A percentile compares a stretch with the other conserved stretches of the same genome.
Conservation (phyloP, 2,888 invertebrate genomes). For the Adela reaumurella region DNA sequence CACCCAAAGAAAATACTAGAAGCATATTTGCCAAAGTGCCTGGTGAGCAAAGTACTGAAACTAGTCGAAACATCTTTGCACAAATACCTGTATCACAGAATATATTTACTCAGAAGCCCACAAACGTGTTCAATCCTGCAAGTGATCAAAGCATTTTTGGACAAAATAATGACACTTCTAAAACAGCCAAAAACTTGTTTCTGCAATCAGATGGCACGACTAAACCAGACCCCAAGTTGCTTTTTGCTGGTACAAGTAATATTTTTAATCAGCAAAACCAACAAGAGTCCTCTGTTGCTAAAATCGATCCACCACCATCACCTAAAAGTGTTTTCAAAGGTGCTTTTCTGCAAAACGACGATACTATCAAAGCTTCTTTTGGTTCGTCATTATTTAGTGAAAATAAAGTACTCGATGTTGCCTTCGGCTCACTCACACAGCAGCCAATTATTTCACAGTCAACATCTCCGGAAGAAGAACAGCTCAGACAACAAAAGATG, state of each 20-base stretch:
- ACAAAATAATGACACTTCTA: background rate
- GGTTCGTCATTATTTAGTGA: background rate
- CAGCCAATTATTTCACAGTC: slow-evolving; percentile 13
- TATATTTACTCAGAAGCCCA: too few species aligned
- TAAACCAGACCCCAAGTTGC: background rate
- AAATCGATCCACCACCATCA: slow-evolving; percentile 17
- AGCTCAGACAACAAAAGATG: slow-evolving; percentile 14
- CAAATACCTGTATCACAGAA: too few species aligned
- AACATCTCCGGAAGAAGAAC: slow-evolving; percentile 8
- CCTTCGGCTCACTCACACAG: background rate
- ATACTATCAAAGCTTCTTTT: background rate
- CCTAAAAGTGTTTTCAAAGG: slow-evolving; percentile 40
- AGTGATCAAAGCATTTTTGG: too few species aligned
- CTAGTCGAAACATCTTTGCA: too few species aligned
- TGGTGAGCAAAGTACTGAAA: too few species aligned
- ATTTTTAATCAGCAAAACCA: background rate
- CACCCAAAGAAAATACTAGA: slow-evolving; percentile 5
- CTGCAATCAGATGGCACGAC: background rate
- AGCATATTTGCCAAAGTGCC: too few species aligned
- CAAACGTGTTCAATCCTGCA: too few species aligned
- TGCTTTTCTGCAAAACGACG: slow-evolving; percentile 13
- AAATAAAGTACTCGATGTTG: background rate
- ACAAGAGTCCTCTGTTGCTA: background rate
- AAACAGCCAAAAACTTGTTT: background rate
- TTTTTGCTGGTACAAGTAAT: background rate